Evolutionary conservation across 1,140 invertebrate genomes (phyloP), one percentile per base, ranked within the genome.

Genomic region (Centruroides vittatus): DNA sequence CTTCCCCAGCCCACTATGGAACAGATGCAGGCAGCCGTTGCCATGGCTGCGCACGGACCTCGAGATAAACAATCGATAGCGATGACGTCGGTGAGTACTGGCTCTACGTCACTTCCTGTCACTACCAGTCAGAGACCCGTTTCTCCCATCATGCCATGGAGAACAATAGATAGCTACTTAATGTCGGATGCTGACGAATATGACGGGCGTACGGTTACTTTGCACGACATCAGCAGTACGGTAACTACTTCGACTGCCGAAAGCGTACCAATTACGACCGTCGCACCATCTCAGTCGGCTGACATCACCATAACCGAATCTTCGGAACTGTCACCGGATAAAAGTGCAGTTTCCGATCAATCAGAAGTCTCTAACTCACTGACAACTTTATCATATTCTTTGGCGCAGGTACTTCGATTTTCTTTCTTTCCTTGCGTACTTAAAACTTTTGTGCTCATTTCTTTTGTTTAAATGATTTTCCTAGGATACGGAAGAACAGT

Each of bases 1-100:
- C 60, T 68, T 41, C 67, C 67, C 4, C 65, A 67, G 34, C 67
- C 67, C 10, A 68, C 65, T n/a, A 55, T 62, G 12, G 67, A 68
- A 46, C 65, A 68, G 53, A 66, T 67, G 55, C 65, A 65, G 51
- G 59, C 55, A 57, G 61, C 67, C 35, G 61, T 61, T 41, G 63
- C 67, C 10, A 63, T 65, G 58, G 65, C 65, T 46, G 60, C 56
- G 0, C 58, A 63, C 34, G 61, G 61, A n/a, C 61, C 61, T 0
- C 57, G 61, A 58, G 61, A 62, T 8, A 62, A 59, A 54, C 52
- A 34, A n/a, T 51, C 50, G 12, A 13, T 34, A 35, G 51, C 47
- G n/a, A 48, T 48, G 47, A 34, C 49, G 8, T 34, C 36, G 7
- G n/a, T 35, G 5, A 50, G 46, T n/a, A 35, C 47, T 36, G 35